A percentile compares a stretch with the other conserved stretches of the same genome.
phyloP scores from a whole-genome alignment of 2,113 vertebrate genomes.

The Acanthochromis polyacanthus region DNA sequence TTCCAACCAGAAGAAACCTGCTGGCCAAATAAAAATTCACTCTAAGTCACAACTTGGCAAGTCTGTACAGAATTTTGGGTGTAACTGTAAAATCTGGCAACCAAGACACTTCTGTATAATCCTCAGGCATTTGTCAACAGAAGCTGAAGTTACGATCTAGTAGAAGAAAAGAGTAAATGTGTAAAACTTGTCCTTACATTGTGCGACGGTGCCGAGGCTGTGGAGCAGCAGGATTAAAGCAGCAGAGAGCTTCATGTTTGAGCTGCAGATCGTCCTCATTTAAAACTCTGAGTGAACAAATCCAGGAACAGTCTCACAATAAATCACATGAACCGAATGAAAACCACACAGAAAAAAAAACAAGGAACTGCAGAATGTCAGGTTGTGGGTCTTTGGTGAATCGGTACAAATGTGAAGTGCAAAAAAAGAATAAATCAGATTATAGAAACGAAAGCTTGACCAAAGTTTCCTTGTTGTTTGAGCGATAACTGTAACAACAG shows the following conservation, averaged over 20 bases:
- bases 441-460: no score
- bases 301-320: background rate
- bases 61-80: no score
- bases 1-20: no score
- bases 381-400: background rate
- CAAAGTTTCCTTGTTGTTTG: no score
- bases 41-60: no score
- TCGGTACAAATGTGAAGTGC: background rate
- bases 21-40: no score
- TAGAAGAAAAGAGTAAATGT: background rate
- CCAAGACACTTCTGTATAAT: background rate
- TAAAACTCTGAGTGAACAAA: background rate
- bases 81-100: no score
- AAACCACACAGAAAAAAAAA: no score
- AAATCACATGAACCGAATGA: background rate
- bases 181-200: constrained; percentile 48
- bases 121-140: background rate
- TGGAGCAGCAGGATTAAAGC: constrained; percentile 35
- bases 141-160: background rate
- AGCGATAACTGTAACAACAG: no score
- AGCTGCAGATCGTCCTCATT: background rate
- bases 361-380: no score
- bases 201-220: constrained; percentile 21
- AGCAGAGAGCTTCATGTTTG: constrained; percentile 24
- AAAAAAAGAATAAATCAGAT: no score